Base-by-base conservation (phyloP, 1,140 invertebrate genomes). In the Forficula auricularia region DNA sequence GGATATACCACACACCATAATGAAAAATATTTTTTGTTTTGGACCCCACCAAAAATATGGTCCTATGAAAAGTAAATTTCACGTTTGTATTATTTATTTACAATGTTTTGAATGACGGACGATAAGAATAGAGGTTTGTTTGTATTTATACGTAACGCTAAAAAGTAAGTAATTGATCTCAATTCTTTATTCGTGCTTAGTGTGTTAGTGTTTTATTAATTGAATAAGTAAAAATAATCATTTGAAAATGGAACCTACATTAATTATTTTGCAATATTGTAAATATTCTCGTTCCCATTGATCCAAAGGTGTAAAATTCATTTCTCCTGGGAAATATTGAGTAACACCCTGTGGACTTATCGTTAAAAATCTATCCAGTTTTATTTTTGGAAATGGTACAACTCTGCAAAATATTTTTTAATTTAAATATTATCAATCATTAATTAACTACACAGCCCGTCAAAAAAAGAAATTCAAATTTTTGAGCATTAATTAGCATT, bases 241-340 rank as follows among this genome's bases (percentile, higher is more conserved):
- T 38, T 15, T 6, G n/a, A 15, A 27, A 4, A 27, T 27, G 4
- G 4, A 27, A 27, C 51, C 56, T 61, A 72, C 72, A 52, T 75
- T 63, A 32, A 71, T 72, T 3, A 82, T 57, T 50, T 72, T 65
- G 16, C 73, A 63, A 50, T 77, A 82, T 51, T 70, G 68, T 10
- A 67, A 65, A 48, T 79, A 82, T 52, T 82, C 77, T 47, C 67
- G 65, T 56, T 79, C 73, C 79, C 78, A 82, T 43, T 69, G 63
- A 18, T 69, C 61, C 8, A 82, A 59, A 13, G 73, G 66, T 0
- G 77, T 81, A 49, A 79, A 82, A 6, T 67, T 68, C 55, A 75
- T 71, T 54, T 79, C 75, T 32, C 61, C 65, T 0, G 67, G 54
- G 34, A 57, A 68, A 54, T 71, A 76, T 51, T 75, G 73, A n/a